Evolutionary conservation across 2,888 invertebrate genomes (phyloP), one percentile per base, ranked within the genome.

Genomic region (Drosophila kambysellisi): DNA sequence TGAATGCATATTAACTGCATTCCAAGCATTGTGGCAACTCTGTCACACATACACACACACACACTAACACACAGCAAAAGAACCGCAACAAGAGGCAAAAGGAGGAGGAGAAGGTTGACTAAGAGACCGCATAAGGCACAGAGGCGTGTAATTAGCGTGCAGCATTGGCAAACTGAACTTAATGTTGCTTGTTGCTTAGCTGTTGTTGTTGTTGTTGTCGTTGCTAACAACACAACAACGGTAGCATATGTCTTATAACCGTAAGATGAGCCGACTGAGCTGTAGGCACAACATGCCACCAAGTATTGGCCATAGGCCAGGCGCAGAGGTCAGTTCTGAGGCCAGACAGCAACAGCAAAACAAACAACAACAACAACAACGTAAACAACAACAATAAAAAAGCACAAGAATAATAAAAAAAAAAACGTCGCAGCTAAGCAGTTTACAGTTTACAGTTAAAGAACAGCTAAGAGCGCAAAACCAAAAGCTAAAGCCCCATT

Each of bases 121-220:
- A 59, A 54, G 68, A 87, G 72, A 81, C 81, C 89, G 88, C 89
- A 88, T 89, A 89, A 88, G 70, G 78, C 85, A 86, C 76, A 89
- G 80, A 89, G 90, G 86, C 85, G 85, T 86, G 70, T 89, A 86
- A 86, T 86, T 86, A 86, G 90, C 85, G 88, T 89, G 85, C 83
- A 85, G 78, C 88, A 80, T 87, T 88, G 88, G 83, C 87, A 74
- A 83, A 86, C 75, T 63, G 64, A 76, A 71, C 53, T 54, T 74
- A 68, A 60, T 69, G 71, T 65, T 53, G 63, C 58, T 71, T 65
- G 43, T 65, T 60, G 60, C 30, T 30, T 51, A 35, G 29, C 11
- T n/a, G 33, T 64, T 41, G 39, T 35, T 35, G 25, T 39, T 54
- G 20, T 32, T 68, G 46, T 25, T 67, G 43, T 43, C 43, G 43